A percentile compares a stretch with the other conserved stretches of the same genome.
phyloP scores from a whole-genome alignment of 2,888 invertebrate species.

The Petrolisthes manimaculis region DNA sequence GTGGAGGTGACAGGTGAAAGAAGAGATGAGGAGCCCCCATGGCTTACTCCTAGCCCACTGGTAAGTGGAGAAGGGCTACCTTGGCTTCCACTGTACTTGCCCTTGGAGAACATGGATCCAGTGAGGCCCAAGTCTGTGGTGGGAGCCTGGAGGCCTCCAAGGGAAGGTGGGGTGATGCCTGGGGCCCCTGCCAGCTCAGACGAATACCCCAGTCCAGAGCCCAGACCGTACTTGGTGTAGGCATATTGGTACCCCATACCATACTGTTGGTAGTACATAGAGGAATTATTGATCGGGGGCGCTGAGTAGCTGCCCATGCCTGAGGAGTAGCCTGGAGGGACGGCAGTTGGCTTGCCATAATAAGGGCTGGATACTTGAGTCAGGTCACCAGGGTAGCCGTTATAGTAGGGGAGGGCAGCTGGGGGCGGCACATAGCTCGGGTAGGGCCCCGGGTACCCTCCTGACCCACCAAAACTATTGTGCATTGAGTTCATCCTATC shows the following conservation, averaged over 20 bases:
- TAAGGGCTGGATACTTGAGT: constrained; percentile 64
- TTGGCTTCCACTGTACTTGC: constrained; percentile 53
- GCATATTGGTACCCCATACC: constrained; percentile 65
- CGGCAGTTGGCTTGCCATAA: constrained; percentile 65
- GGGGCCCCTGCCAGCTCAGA: constrained; percentile 63
- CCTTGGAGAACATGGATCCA: constrained; percentile 65
- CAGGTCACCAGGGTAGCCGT: constrained; percentile 65
- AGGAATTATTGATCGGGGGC: constrained; percentile 61
- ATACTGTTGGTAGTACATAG: constrained; percentile 66
- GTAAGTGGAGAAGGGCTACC: constrained; percentile 59
- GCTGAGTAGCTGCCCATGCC: constrained; percentile 65
- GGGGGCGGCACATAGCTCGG: constrained; percentile 66
- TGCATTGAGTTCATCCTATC: constrained; percentile 66
- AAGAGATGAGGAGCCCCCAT: constrained; percentile 57
- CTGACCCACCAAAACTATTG: constrained; percentile 66
- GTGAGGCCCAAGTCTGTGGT: constrained; percentile 64
- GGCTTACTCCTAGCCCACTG: constrained; percentile 50
- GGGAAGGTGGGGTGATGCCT: constrained; percentile 61
- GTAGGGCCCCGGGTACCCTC: constrained; percentile 65
- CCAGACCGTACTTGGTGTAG: constrained; percentile 64
- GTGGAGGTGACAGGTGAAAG: constrained; percentile 62
- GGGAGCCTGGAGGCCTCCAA: constrained; percentile 64
- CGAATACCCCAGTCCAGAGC: constrained; percentile 61
- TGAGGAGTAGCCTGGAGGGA: constrained; percentile 65
- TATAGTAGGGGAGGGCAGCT: constrained; percentile 65